phyloP scores from a whole-genome alignment of 2,113 vertebrate genomes.

The Pygathrix nemaeus region DNA sequence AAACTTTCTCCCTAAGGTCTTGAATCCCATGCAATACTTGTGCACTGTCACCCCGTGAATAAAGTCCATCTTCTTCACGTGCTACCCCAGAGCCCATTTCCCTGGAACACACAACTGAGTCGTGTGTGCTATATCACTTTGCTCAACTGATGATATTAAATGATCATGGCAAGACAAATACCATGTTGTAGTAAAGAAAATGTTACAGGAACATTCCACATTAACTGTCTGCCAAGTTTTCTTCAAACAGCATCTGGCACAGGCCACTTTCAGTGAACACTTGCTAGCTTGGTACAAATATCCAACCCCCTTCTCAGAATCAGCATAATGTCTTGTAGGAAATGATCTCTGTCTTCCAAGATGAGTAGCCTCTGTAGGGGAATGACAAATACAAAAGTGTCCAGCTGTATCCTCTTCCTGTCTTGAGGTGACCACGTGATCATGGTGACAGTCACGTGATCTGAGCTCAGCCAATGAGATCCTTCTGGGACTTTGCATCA shows the following conservation, averaged over 20 bases:
- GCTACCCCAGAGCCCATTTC: background rate
- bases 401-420: accelerated
- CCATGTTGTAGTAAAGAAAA: background rate
- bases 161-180: background rate
- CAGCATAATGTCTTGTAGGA: background rate
- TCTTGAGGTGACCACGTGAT: accelerated
- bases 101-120: background rate
- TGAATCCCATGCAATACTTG: background rate
- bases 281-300: background rate
- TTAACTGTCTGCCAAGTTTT: background rate
- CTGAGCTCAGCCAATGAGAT: background rate
- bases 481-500: background rate
- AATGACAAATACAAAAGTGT: accelerated
- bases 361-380: no score
- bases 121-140: background rate
- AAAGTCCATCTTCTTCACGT: background rate
- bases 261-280: background rate
- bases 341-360: background rate
- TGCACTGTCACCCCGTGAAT: background rate
- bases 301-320: background rate
- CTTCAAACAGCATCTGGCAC: background rate
- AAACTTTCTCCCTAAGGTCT: background rate
- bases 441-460: background rate
- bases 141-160: background rate
- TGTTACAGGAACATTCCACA: background rate